phyloP scores from a whole-genome alignment of 1,140 invertebrate species.

The Artemia franciscana region DNA sequence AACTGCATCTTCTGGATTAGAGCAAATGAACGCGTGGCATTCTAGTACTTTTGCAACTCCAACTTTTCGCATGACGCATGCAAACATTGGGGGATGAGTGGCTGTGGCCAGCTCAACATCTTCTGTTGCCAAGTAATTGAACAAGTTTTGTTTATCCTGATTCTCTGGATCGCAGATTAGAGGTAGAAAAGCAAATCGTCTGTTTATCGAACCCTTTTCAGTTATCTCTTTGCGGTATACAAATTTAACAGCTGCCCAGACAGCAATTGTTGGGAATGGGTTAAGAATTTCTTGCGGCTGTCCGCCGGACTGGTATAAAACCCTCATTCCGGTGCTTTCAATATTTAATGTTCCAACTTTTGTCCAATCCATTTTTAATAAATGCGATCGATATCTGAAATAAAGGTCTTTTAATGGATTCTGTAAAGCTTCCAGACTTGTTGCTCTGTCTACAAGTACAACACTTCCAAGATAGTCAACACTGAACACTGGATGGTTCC shows the following conservation, averaged over 20 bases:
- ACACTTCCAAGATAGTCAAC: slow-evolving; percentile 61
- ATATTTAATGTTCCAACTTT: slow-evolving; percentile 36
- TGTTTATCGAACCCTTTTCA: slow-evolving; percentile 13
- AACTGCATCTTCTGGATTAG: slow-evolving; percentile 54
- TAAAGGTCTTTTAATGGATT: slow-evolving; percentile 53
- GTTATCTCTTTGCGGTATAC: slow-evolving; percentile 13
- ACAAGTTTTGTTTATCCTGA: slow-evolving; percentile 40
- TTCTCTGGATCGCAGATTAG: slow-evolving; percentile 60
- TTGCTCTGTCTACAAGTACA: slow-evolving; percentile 46
- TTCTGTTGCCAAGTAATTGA: slow-evolving; percentile 24
- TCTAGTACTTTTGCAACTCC: slow-evolving; percentile 45
- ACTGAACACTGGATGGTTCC: slow-evolving; percentile 11
- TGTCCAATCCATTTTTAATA: slow-evolving; percentile 10
- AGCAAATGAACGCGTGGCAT: slow-evolving; percentile 71
- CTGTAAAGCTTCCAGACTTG: slow-evolving; percentile 54
- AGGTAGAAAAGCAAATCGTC: slow-evolving; percentile 50
- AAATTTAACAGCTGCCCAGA: slow-evolving; percentile 67
- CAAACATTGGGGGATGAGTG: slow-evolving; percentile 57
- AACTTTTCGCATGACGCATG: slow-evolving; percentile 60
- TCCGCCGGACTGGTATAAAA: slow-evolving; percentile 25
- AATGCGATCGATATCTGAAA: slow-evolving; percentile 29
- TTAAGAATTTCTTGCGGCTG: slow-evolving; percentile 28
- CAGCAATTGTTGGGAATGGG: slow-evolving; percentile 65
- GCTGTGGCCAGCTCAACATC: slow-evolving; percentile 22
- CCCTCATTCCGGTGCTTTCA: slow-evolving; percentile 34